phyloP scores from a whole-genome alignment of 1,140 invertebrate genomes.

The Pygmarrhopalites habei region DNA sequence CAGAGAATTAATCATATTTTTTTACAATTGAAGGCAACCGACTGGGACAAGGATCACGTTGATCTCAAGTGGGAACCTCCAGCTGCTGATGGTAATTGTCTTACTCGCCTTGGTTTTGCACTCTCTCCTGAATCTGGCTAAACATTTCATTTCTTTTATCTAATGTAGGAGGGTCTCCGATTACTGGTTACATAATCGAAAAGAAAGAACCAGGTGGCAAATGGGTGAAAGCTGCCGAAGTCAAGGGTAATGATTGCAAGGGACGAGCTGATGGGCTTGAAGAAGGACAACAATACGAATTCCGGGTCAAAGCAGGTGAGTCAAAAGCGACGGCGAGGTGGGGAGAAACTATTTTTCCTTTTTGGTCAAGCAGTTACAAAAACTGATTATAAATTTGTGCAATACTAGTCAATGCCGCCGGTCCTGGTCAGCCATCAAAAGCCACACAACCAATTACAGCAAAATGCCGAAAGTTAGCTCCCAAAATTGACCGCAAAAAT shows the following conservation, averaged over 20 bases:
- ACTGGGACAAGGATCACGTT: conserved; percentile 92
- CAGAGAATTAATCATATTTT: too few species aligned
- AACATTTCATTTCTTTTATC: too few species aligned
- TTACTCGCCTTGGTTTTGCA: too few species aligned
- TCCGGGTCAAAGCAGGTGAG: conserved; percentile 77
- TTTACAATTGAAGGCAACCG: too few species aligned
- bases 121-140: too few species aligned
- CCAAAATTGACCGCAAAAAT: conserved; percentile 80
- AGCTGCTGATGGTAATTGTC: conserved; percentile 69
- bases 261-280: conserved; percentile 70
- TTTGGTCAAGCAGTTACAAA: not conserved
- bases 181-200: conserved; percentile 88
- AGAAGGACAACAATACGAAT: conserved; percentile 80
- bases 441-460: conserved; percentile 65
- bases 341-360: conserved; percentile 48
- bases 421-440: conserved; percentile 68
- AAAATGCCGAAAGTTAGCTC: conserved; percentile 83
- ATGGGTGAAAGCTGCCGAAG: conserved; percentile 78
- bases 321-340: too few species aligned
- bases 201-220: conserved; percentile 82
- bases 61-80: conserved; percentile 88
- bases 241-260: conserved; percentile 67
- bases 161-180: conserved; percentile 87
- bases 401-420: conserved; percentile 55
- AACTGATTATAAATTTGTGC: too few species aligned